Percentiles rank a stretch among this genome's conserved stretches.
These are phyloP conservation scores for Papilio polytes DNA, from an alignment of 1,140 invertebrate genomes.

Conservation along the genomic window DNA sequence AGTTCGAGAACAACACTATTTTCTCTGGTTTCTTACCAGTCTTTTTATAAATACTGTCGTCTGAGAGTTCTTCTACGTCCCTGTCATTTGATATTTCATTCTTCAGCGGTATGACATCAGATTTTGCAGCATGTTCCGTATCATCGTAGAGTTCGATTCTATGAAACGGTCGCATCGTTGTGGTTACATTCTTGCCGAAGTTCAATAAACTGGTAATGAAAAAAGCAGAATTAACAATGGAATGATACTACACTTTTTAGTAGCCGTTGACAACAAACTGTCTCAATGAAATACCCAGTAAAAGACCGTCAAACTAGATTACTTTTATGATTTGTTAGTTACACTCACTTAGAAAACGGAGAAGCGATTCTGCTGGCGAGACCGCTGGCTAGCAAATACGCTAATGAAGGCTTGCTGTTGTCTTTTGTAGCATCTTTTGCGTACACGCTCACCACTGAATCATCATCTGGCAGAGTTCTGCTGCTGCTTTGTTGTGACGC, in stretches of 20 bases:
- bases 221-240: slow-evolving; percentile 15
- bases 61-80: slow-evolving; percentile 70
- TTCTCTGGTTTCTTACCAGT: slow-evolving; percentile 74
- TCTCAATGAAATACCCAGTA: too few relatives aligned
- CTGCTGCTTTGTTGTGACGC: slow-evolving; percentile 52
- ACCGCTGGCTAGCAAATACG: slow-evolving; percentile 73
- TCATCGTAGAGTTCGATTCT: slow-evolving; percentile 75
- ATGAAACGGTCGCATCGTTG: slow-evolving; percentile 57
- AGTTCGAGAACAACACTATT: slow-evolving; percentile 67
- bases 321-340: too few relatives aligned
- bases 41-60: slow-evolving; percentile 58
- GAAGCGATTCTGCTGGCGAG: slow-evolving; percentile 76
- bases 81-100: slow-evolving; percentile 66
- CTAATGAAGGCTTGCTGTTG: slow-evolving; percentile 63
- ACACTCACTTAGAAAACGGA: slow-evolving; percentile 62
- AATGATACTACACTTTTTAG: background rate
- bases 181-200: slow-evolving; percentile 53
- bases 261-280: background rate
- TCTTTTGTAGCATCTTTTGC: slow-evolving; percentile 58
- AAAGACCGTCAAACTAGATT: background rate
- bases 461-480: slow-evolving; percentile 59
- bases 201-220: slow-evolving; percentile 63
- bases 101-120: slow-evolving; percentile 53
- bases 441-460: slow-evolving; percentile 77
- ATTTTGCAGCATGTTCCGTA: slow-evolving; percentile 50